These are phyloP conservation scores for Dynastes grantii DNA, from an alignment of 2,888 invertebrate genomes.

Conservation along the genomic window DNA sequence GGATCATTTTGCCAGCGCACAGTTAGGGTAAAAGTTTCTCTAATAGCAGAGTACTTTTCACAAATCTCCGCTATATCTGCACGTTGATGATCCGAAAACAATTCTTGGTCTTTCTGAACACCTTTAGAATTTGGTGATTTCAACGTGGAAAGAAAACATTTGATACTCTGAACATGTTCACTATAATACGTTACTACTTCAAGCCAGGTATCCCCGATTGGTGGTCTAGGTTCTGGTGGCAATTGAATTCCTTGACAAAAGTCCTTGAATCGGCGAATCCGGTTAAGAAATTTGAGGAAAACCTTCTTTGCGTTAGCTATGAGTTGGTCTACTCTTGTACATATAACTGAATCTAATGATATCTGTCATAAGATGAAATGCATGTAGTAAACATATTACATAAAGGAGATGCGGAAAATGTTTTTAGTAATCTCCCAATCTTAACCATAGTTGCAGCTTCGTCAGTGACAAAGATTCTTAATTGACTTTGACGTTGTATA, in stretches of 20 bases:
- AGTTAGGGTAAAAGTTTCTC: neutral
- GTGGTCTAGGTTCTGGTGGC: neutral
- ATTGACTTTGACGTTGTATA: neutral
- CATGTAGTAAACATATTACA: neutral
- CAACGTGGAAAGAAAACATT: neutral
- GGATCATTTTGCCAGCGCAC: too few relatives aligned
- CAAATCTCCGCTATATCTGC: slow-evolving; percentile 5
- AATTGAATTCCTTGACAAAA: neutral
- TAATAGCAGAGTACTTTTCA: neutral
- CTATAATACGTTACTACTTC: neutral
- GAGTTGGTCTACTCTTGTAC: slow-evolving; percentile 3
- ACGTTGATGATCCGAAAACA: slow-evolving; percentile 18
- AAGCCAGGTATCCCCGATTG: neutral
- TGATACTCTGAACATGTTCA: neutral
- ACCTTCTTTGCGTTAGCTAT: slow-evolving; percentile 13
- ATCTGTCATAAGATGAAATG: slow-evolving; percentile 14
- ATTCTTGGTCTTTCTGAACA: neutral
- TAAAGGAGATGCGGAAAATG: too few relatives aligned
- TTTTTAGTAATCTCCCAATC: too few relatives aligned
- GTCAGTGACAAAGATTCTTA: slow-evolving; percentile 1
- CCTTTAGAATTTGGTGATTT: neutral
- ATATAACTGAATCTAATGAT: neutral
- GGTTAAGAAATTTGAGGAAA: neutral
- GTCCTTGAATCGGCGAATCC: neutral
- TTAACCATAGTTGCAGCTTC: neutral